phyloP scores from a whole-genome alignment of 92 coral and sea anemone species.

The Bergia sp. region DNA sequence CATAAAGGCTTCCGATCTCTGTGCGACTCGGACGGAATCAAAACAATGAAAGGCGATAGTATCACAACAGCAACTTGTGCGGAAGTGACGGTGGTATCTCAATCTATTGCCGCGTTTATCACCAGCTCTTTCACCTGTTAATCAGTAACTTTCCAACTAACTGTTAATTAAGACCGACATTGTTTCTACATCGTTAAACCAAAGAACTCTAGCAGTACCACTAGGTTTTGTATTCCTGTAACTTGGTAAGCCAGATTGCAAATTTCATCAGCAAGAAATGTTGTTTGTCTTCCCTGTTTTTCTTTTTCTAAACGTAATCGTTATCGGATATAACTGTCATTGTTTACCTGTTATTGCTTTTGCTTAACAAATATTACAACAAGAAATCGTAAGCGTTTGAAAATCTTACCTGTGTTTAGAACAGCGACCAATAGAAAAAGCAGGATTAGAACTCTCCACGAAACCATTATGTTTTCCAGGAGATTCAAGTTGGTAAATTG shows the following conservation, averaged over 20 bases:
- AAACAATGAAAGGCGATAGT: too few relatives aligned
- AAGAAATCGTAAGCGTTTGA: neutral
- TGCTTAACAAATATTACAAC: neutral
- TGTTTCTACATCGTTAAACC: neutral
- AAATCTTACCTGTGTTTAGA: constrained; percentile 18
- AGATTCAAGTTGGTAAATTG: neutral
- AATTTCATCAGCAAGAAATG: too few relatives aligned
- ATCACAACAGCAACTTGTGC: too few relatives aligned
- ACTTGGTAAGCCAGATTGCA: neutral
- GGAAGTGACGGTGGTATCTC: too few relatives aligned
- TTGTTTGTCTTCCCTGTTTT: too few relatives aligned
- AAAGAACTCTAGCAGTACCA: neutral
- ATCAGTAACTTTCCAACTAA: too few relatives aligned
- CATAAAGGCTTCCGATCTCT: too few relatives aligned
- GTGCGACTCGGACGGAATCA: too few relatives aligned
- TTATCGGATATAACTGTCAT: neutral
- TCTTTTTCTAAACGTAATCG: too few relatives aligned
- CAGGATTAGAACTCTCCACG: neutral
- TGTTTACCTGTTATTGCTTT: neutral
- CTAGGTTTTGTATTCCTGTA: neutral
- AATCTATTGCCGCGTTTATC: too few relatives aligned
- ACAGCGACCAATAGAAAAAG: neutral
- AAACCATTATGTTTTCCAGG: constrained; percentile 15
- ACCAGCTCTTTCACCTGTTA: neutral
- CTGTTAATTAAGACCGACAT: neutral